These are phyloP conservation scores for Macrobrachium rosenbergii DNA, from an alignment of 1,140 invertebrate genomes.

Conservation along the genomic window DNA sequence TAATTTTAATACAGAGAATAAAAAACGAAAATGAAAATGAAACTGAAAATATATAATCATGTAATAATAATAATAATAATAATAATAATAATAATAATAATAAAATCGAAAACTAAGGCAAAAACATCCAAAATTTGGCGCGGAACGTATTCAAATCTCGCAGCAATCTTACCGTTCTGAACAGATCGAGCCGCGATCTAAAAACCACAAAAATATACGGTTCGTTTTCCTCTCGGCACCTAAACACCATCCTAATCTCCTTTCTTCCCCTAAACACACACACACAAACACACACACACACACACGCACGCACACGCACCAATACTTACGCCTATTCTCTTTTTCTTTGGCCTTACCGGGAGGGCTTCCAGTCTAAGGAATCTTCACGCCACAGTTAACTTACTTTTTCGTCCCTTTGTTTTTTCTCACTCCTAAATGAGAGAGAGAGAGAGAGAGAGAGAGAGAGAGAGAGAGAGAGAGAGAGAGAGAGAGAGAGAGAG, in stretches of 20 bases:
- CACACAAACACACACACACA: no score
- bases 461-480: conserved; percentile 33
- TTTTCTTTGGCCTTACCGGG: background rate
- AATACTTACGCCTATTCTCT: background rate
- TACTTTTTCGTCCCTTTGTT: conserved; percentile 10
- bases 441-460: conserved; percentile 22
- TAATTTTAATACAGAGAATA: no score
- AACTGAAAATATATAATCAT: background rate
- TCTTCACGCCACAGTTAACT: conserved; percentile 35
- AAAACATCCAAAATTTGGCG: background rate
- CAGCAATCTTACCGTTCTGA: no score
- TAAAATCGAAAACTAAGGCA: background rate
- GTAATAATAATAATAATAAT: background rate
- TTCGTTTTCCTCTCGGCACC: no score
- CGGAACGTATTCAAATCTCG: background rate
- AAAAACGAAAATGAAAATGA: no score
- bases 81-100: conserved; percentile 5
- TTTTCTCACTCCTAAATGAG: conserved; percentile 15
- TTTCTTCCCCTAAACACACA: no score
- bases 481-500: conserved; percentile 34
- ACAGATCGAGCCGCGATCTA: no score
- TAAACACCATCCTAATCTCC: no score
- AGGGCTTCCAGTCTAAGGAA: conserved; percentile 4
- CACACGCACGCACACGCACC: background rate
- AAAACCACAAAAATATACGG: no score